These are phyloP conservation scores for Apis dorsata DNA, from an alignment of 1,140 invertebrate genomes.

Conservation along the genomic window DNA sequence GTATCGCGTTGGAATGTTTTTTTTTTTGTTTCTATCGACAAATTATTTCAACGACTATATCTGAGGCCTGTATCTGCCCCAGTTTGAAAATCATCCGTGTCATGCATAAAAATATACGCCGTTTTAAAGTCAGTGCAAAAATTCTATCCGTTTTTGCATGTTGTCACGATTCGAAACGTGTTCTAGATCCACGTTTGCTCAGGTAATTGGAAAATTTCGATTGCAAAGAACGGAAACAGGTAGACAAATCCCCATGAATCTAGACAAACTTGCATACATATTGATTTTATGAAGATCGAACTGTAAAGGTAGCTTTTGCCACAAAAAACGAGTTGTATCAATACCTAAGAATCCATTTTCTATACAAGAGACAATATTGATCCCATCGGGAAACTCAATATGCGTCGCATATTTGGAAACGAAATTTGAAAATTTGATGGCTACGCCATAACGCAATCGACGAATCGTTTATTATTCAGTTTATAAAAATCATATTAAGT, in stretches of 20 bases:
- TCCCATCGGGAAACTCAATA: neutral
- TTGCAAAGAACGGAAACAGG: neutral
- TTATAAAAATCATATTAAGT: too few relatives aligned
- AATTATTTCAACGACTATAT: too few relatives aligned
- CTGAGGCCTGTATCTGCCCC: too few relatives aligned
- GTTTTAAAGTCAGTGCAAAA: neutral
- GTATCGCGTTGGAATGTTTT: too few relatives aligned
- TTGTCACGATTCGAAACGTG: neutral
- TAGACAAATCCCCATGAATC: too few relatives aligned
- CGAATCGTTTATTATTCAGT: too few relatives aligned
- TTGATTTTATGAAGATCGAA: neutral
- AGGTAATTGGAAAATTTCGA: neutral
- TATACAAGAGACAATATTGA: neutral
- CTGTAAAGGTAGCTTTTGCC: too few relatives aligned
- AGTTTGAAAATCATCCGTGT: neutral
- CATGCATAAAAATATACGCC: neutral
- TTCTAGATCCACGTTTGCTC: neutral
- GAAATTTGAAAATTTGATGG: neutral
- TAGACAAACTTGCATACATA: neutral
- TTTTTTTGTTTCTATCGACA: too few relatives aligned
- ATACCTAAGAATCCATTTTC: neutral
- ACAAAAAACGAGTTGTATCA: neutral
- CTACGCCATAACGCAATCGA: too few relatives aligned
- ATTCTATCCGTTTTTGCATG: neutral
- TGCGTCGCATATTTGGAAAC: neutral